Evolutionary conservation across 2,888 invertebrate species (phyloP).

Genomic region (Blera fallax): DNA sequence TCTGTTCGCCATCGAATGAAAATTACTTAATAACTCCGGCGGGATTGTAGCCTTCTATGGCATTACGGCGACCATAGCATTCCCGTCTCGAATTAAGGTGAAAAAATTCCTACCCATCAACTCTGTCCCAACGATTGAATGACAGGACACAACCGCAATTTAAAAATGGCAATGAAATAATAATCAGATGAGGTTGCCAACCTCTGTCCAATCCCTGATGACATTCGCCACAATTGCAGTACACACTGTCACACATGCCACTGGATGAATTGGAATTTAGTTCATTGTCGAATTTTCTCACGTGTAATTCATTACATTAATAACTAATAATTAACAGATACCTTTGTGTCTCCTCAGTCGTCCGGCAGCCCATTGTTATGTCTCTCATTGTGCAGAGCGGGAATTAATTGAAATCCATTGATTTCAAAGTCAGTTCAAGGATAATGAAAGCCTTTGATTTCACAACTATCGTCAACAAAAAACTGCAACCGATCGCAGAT

Average conservation of each 20-base stretch:
- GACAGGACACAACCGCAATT: conserved; percentile 21
- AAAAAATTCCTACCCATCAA: conserved; percentile 26
- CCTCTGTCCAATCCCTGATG: not conserved
- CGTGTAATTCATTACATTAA: conserved; percentile 68
- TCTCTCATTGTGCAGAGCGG: not conserved
- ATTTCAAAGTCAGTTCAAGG: conserved; percentile 47
- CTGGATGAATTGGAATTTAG: conserved; percentile 4
- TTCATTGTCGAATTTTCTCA: conserved; percentile 57
- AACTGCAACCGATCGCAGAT: conserved; percentile 7
- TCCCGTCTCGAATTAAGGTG: conserved; percentile 11
- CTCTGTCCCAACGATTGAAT: conserved; percentile 20
- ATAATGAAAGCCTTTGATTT: conserved; percentile 49
- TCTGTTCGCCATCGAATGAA: not conserved
- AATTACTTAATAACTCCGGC: conserved; percentile 43
- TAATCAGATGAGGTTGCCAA: conserved; percentile 6
- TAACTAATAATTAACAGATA: conserved; percentile 66
- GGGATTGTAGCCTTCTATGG: not conserved
- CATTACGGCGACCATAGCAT: not conserved
- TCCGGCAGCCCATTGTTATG: not conserved
- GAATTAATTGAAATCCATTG: conserved; percentile 63
- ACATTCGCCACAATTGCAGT: conserved; percentile 31
- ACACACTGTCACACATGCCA: not conserved
- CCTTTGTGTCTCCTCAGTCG: not conserved
- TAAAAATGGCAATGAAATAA: conserved; percentile 31
- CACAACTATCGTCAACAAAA: not conserved